Evolutionary conservation across 2,888 invertebrate genomes (phyloP).

Genomic region (Notodonta ziczac): DNA sequence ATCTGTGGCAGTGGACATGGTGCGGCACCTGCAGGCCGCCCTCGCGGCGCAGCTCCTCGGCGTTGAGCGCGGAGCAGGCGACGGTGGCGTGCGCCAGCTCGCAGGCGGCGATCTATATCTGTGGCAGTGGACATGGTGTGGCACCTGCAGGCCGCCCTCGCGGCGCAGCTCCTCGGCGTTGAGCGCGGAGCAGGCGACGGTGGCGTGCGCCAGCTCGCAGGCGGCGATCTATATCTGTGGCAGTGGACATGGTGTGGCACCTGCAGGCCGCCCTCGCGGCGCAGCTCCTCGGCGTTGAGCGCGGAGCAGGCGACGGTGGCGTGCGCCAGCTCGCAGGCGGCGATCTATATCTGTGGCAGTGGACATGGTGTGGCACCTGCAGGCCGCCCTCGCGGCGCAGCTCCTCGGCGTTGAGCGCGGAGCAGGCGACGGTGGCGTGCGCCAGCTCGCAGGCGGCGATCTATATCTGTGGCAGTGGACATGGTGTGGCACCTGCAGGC

Average conservation of each 20-base stretch:
- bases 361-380: no score
- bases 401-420: no score
- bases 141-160: conserved; percentile 95
- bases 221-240: conserved; percentile 84
- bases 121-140: no score
- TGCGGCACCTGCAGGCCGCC: conserved; percentile 91
- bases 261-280: conserved; percentile 92
- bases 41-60: conserved; percentile 97
- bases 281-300: conserved; percentile 98
- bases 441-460: no score
- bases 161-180: conserved; percentile 98
- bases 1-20: no score
- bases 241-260: no score
- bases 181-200: conserved; percentile 97
- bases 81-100: conserved; percentile 98
- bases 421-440: no score
- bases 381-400: no score
- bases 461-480: no score
- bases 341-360: conserved; percentile 48
- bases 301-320: conserved; percentile 98
- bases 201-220: conserved; percentile 97
- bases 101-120: conserved; percentile 87
- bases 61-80: conserved; percentile 97
- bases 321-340: conserved; percentile 97
- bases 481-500: no score